Evolutionary conservation across 2,113 vertebrate genomes (phyloP), one percentile per base, ranked within the genome.

Genomic region (Catharus fuscescens): DNA sequence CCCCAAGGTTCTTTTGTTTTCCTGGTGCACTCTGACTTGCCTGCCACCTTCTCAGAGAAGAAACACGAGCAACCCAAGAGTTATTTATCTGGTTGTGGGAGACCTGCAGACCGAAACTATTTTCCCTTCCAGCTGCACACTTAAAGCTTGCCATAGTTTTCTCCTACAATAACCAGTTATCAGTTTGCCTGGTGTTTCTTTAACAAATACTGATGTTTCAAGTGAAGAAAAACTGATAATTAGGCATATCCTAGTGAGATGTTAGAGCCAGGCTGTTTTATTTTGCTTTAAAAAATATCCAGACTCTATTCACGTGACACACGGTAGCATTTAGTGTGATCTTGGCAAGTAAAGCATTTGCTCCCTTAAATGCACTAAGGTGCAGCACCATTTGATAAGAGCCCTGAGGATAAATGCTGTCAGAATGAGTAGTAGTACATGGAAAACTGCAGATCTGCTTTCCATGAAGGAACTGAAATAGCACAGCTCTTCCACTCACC

Each of bases 401-500:
- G 44, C 61, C 88, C 80, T 64, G 67, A 88, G 79, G 76, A 47
- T 25, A 88, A 44, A 44, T 11, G 28, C 76, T 92, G 76, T 78
- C 79, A 86, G 82, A 64, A 86, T 0, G 18, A 95, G 47, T 4
- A 86, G 57, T 15, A 53, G 76, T 59, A 59, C 11, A 15, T 4
- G 23, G 32, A 70, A 80, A 90, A 54, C 57, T 79, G 61, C 67
- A 90, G 88, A 80, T 54, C 52, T 67, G 57, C 81, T 73, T 77
- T 57, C 50, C 32, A 8, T 17, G 48, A 74, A 69, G 70, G n/a
- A 38, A 91, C 44, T 79, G 45, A 74, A 88, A 81, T 19, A 50
- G 60, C 52, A 57, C 59, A 65, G 45, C 54, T 69, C 65, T 93
- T 93, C 54, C 94, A 93, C 99, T 98, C 96, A 99, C 99, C 99